Evolutionary conservation across 92 coral and sea anemone genomes (phyloP), one percentile per base, ranked within the genome.

Genomic region (Epizoanthus rinbou): DNA sequence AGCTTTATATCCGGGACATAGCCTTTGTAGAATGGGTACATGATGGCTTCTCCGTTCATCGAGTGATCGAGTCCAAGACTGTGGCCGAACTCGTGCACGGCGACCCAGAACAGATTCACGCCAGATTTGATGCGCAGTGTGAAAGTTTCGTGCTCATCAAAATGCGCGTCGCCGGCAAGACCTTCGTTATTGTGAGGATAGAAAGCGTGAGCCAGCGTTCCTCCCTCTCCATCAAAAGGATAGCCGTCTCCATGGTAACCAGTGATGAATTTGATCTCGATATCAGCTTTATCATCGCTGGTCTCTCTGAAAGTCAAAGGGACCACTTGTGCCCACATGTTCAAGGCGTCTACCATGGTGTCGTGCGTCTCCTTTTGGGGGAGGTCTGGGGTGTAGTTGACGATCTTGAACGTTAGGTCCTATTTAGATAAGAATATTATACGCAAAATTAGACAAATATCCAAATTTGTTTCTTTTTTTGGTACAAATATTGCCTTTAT

Each of bases 201-300:
- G 47, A 86, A 86, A 17, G 85, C 89, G 57, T 86, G 89, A 17
- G 89, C 89, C 69, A 86, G 84, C 68, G 73, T 86, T 21, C 71
- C 73, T n/a, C 89, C 86, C 17, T 64, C 28, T 24, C 89, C 89
- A 66, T 86, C 89, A 52, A 86, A 80, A 10, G 86, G 86, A 35
- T 86, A 86, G 15, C 86, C 84, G 58, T 91, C 95, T 31, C 92
- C 92, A 53, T 91, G 95, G 69, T 89, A 70, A 52, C 95, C 92
- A 37, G 57, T 6, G 37, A 75, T 85, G 66, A 91, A 91, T 33
- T 80, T 68, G 45, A 91, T 91, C 86, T 70, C 74, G 52, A 91
- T 91, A 54, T 91, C 92, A 10, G 95, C 95, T 24, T 88, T 85
- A 69, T 85, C 85, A 21, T 89, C 85, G 73, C 39, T 64, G 16